phyloP scores from a whole-genome alignment of 2,113 vertebrate species.

The Atractosteus spatula region DNA sequence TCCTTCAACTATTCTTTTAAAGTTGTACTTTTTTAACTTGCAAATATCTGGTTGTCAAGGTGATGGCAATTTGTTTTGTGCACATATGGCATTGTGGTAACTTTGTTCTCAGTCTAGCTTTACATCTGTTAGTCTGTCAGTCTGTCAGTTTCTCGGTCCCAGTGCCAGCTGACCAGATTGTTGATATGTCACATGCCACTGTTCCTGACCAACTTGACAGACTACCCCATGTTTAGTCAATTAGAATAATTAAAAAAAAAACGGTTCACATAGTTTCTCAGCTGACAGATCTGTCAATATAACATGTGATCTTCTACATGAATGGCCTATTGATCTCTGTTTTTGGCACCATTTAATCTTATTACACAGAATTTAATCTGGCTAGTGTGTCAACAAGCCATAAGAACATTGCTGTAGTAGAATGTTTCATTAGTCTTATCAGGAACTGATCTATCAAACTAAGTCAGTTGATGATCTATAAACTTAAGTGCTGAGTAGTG shows the following conservation, averaged over 20 bases:
- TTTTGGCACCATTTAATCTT: background rate
- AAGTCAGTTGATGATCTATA: no score
- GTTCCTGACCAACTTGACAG: background rate
- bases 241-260: conserved; percentile 14
- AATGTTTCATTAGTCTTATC: no score
- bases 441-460: no score
- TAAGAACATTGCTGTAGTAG: no score
- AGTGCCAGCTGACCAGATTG: background rate
- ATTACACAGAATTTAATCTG: no score
- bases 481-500: no score
- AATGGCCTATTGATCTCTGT: background rate
- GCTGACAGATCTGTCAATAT: conserved; percentile 1
- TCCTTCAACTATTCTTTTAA: no score
- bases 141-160: background rate
- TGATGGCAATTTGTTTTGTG: background rate
- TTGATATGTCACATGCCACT: background rate
- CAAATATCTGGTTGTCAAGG: no score
- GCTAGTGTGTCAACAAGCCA: no score
- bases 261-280: background rate
- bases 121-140: conserved; percentile 1
- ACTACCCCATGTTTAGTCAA: conserved; percentile 8
- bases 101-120: background rate
- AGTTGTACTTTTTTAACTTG: no score
- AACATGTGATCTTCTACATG: background rate
- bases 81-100: background rate